Conservation (phyloP, 1,140 invertebrate genomes). For the Drosophila ambigua region DNA sequence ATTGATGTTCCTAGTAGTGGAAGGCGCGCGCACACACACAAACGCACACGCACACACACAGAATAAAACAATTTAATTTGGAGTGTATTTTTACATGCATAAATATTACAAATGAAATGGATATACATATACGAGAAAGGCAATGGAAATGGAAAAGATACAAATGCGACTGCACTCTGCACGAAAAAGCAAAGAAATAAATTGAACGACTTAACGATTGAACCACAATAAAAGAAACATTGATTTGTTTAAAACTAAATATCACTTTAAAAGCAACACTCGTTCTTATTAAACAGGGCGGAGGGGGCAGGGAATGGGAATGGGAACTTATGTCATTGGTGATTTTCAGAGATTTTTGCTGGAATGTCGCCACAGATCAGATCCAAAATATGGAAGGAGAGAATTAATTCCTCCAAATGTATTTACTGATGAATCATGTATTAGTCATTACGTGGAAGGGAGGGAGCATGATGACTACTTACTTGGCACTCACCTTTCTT, state of each 20-base stretch:
- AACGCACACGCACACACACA: constrained; percentile 24
- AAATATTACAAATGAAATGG: background rate
- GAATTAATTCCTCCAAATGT: too few relatives aligned
- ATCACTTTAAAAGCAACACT: constrained; percentile 33
- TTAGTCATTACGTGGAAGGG: too few relatives aligned
- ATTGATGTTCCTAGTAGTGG: constrained; percentile 71
- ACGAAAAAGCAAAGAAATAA: constrained; percentile 16
- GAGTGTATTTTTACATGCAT: constrained; percentile 34
- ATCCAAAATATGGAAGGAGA: too few relatives aligned
- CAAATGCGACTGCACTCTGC: too few relatives aligned
- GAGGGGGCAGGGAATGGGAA: background rate
- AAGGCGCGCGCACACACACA: constrained; percentile 32
- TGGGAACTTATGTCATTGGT: too few relatives aligned
- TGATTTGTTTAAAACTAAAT: constrained; percentile 61
- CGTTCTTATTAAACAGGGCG: constrained; percentile 38
- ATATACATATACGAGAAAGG: too few relatives aligned
- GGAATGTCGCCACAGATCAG: too few relatives aligned
- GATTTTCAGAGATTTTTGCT: background rate
- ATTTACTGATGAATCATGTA: too few relatives aligned
- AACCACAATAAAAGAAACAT: constrained; percentile 66
- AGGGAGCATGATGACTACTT: too few relatives aligned
- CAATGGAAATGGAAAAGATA: too few relatives aligned
- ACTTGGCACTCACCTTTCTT: too few relatives aligned
- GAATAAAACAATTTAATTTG: constrained; percentile 37
- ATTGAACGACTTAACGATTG: constrained; percentile 23